phyloP scores from a whole-genome alignment of 1,140 invertebrate species.

The Dreissena polymorpha region DNA sequence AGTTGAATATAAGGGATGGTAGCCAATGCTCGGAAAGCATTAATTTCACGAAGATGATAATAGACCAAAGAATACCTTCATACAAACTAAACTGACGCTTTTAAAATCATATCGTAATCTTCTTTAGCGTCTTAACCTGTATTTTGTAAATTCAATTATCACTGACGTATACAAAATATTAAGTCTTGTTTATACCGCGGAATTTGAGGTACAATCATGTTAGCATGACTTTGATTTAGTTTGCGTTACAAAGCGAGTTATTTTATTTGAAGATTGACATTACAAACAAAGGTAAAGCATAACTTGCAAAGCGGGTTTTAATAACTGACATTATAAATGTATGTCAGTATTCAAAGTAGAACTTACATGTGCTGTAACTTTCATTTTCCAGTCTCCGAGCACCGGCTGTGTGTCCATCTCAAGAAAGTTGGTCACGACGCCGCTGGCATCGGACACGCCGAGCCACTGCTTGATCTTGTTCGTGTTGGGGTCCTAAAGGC shows the following conservation, averaged over 20 bases:
- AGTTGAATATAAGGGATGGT: no score
- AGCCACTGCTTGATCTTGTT: constrained; percentile 69
- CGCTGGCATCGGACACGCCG: constrained; percentile 43
- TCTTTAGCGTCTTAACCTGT: no score
- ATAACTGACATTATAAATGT: not conserved
- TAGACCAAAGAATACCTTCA: no score
- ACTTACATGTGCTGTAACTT: constrained; percentile 63
- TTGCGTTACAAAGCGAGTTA: not conserved
- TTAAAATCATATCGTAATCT: no score
- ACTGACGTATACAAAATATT: not conserved
- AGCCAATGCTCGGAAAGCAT: no score
- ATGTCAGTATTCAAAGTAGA: constrained; percentile 17
- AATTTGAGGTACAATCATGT: not conserved
- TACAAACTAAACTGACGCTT: no score
- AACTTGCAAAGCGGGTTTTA: no score
- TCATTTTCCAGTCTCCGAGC: constrained; percentile 68
- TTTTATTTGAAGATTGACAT: no score
- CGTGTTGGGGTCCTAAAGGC: constrained; percentile 62
- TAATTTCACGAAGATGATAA: no score
- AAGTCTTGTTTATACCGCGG: not conserved
- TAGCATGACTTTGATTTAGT: not conserved
- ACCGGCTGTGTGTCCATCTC: constrained; percentile 62
- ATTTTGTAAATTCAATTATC: not conserved
- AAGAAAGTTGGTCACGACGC: constrained; percentile 62
- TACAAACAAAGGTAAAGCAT: no score